Base-by-base conservation (phyloP, 2,888 invertebrate genomes). In the Heliconius charithonia region DNA sequence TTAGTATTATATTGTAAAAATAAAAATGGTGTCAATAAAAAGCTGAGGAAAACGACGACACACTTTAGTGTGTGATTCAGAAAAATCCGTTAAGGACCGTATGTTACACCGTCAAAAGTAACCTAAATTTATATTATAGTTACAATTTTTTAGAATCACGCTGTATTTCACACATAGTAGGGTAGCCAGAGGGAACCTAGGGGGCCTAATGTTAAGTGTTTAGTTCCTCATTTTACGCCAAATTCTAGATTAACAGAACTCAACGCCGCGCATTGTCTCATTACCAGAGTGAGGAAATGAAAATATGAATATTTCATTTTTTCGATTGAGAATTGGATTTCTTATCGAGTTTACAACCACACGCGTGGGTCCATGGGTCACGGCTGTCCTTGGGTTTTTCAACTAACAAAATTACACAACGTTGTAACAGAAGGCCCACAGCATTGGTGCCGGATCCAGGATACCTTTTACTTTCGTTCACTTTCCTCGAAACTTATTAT, bases 381-480 rank as follows among this genome's bases (percentile, higher is more conserved):
- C 2, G 51, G 22, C 2, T 19, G 51, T 7, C 19, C 51, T 7
- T 51, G 51, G 51, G 51, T 19, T 22, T 51, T 51, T 45, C 22
- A 51, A 25, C 12, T 13, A 62, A 66, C 16, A 51, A 27, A 19
- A 70, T 56, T 25, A 74, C 73, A 73, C 27, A 69, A 70, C 81
- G 73, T 81, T 83, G 81, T 84, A 32, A 82, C n/a, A 71, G 19
- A 22, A 69, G 74, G 77, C 65, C 80, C 86, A 85, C 87, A 82
- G 76, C 86, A 85, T 87, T 83, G 75, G 67, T 75, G 80, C 89
- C 91, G 91, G 92, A 91, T 91, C 85, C 92, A 90, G 93, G 92
- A 93, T 92, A 56, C 86, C 88, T 89, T 87, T 89, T 88, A 86
- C 89, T 90, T 90, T 90, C 89, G 78, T 90, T 87, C 81, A 85